Evolutionary conservation across 2,113 vertebrate genomes (phyloP).

Genomic region (Charadrius vociferus): DNA sequence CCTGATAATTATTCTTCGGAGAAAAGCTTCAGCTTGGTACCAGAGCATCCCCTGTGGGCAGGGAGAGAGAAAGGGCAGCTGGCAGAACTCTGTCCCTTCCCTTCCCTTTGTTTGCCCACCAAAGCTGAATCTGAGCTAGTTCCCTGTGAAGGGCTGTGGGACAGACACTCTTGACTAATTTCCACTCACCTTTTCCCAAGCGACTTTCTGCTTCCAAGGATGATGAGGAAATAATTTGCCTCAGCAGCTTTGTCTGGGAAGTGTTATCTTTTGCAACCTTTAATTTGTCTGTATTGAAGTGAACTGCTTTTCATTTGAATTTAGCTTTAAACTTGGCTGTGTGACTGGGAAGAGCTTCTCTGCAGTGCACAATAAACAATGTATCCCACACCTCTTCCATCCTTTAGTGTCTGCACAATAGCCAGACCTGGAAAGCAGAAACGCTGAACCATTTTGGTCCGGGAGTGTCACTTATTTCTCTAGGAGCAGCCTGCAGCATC

Average conservation of each 20-base stretch:
- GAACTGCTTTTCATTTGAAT: not conserved
- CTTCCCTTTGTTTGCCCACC: not conserved
- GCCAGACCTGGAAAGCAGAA: not conserved
- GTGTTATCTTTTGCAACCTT: not conserved
- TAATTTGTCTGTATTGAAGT: not conserved
- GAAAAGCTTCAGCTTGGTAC: not conserved
- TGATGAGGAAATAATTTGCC: not conserved
- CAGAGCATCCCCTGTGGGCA: not conserved
- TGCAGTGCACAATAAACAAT: not conserved
- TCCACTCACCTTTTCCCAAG: not conserved
- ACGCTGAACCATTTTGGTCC: not conserved
- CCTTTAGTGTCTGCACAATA: not conserved
- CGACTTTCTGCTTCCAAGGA: not conserved
- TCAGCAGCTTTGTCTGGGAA: not conserved
- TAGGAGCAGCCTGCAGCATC: not conserved
- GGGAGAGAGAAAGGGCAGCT: not conserved
- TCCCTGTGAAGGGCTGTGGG: not conserved
- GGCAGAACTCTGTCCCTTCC: not conserved
- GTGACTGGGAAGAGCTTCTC: not conserved
- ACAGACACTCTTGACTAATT: not conserved
- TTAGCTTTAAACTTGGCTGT: not conserved
- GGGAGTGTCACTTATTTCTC: not conserved
- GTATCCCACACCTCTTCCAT: not conserved
- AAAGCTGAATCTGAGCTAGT: not conserved
- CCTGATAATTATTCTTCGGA: not conserved